A percentile compares a stretch with the other conserved stretches of the same genome.
phyloP scores from a whole-genome alignment of 2,113 vertebrate genomes.

The Synodontis membranacea region DNA sequence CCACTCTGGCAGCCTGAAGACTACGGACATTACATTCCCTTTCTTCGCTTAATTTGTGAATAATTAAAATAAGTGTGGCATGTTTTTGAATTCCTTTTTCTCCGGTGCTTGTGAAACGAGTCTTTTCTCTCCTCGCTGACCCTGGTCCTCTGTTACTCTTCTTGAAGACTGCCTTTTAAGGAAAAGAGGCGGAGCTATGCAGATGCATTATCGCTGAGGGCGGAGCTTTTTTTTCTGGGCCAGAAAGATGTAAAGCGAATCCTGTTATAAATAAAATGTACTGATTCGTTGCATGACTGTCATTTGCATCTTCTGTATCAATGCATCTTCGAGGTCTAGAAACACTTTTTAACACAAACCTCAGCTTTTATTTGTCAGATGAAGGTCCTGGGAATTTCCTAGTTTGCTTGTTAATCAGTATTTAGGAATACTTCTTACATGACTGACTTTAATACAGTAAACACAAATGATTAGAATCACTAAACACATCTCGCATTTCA shows the following conservation, averaged over 20 bases:
- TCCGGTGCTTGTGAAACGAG: background rate
- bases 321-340: background rate
- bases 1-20: constrained; percentile 32
- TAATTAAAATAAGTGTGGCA: background rate
- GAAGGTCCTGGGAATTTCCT: background rate
- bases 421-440: background rate
- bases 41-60: background rate
- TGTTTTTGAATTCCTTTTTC: background rate
- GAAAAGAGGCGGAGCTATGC: background rate
- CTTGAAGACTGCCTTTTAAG: background rate
- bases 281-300: background rate
- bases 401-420: background rate
- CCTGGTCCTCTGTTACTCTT: background rate
- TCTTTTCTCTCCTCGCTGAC: background rate
- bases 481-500: background rate
- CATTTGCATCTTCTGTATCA: background rate
- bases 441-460: background rate
- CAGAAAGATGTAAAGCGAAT: background rate
- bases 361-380: background rate
- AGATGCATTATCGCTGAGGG: background rate
- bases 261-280: background rate
- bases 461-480: background rate
- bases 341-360: background rate
- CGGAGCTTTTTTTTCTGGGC: background rate
- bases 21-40: constrained; percentile 23